A percentile compares a stretch with the other conserved stretches of the same genome.
Evolutionary conservation across 2,113 vertebrate species (phyloP).

Genomic region (Strigops habroptila): DNA sequence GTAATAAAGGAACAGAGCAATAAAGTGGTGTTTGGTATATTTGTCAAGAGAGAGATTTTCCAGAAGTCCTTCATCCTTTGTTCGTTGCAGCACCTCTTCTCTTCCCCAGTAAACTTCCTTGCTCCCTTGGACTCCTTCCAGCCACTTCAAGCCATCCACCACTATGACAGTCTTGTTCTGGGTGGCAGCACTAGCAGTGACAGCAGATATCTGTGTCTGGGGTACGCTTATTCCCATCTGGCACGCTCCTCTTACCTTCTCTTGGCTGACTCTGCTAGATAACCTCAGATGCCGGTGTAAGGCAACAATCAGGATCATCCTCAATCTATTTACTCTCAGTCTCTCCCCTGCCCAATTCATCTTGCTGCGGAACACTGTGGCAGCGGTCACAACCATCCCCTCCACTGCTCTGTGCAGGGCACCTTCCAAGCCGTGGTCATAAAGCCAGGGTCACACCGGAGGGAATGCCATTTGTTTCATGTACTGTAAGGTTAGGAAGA

Average conservation of each 20-base stretch:
- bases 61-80: background rate
- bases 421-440: background rate
- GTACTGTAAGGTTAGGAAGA: background rate
- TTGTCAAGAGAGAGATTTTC: background rate
- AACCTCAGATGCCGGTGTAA: background rate
- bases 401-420: accelerated
- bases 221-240: background rate
- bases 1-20: background rate
- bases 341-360: background rate
- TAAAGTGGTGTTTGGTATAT: background rate
- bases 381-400: background rate
- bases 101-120: background rate
- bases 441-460: background rate
- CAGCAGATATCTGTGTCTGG: background rate
- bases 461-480: background rate
- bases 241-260: background rate
- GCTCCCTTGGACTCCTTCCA: background rate
- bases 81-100: background rate
- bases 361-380: background rate
- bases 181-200: background rate
- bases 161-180: background rate
- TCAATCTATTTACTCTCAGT: background rate
- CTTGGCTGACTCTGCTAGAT: background rate
- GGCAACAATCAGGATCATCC: background rate
- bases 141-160: background rate